A percentile compares a stretch with the other conserved stretches of the same genome.
Evolutionary conservation across 2,797 vertebrate genomes (phyloP).

Genomic region (Aeoliscus strigatus): DNA sequence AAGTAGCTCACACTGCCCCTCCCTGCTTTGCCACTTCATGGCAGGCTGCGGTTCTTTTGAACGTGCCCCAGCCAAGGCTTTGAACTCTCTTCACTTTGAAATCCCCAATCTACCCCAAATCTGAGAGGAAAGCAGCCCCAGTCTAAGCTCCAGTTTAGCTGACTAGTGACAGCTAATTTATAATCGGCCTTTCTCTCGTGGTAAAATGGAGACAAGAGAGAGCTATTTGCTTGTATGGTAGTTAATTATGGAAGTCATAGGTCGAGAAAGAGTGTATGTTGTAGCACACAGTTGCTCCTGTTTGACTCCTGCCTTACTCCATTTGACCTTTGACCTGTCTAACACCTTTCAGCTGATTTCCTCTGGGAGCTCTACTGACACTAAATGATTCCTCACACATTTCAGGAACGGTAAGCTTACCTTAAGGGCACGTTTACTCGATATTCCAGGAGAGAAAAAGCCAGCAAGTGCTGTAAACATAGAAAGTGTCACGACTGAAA

Average conservation of each 20-base stretch:
- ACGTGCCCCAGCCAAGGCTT: constrained; percentile 64
- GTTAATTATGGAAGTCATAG: constrained; percentile 31
- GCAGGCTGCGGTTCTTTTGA: constrained; percentile 65
- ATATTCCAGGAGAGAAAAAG: constrained; percentile 38
- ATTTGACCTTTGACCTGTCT: constrained; percentile 38
- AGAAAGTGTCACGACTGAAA: constrained; percentile 31
- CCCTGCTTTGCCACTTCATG: constrained; percentile 31
- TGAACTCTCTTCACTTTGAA: constrained; percentile 71
- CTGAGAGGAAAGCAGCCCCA: constrained; percentile 43
- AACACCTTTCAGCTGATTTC: constrained; percentile 20
- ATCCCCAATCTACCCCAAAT: constrained; percentile 52
- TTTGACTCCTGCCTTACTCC: constrained; percentile 17
- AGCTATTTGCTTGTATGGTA: constrained; percentile 20
- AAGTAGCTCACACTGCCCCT: constrained; percentile 35
- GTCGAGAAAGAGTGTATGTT: constrained; percentile 18
- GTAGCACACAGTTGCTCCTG: too few species aligned
- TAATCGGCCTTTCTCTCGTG: constrained; percentile 45
- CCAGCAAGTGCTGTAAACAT: constrained; percentile 37
- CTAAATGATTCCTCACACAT: constrained; percentile 44
- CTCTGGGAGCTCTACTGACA: constrained; percentile 22
- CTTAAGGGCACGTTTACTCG: constrained; percentile 18
- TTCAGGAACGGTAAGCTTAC: constrained; percentile 43
- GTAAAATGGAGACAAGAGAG: constrained; percentile 25
- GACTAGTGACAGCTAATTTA: constrained; percentile 40
- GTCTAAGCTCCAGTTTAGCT: constrained; percentile 47